phyloP scores from a whole-genome alignment of 2,113 vertebrate species.

The Coracopsis vasa region DNA sequence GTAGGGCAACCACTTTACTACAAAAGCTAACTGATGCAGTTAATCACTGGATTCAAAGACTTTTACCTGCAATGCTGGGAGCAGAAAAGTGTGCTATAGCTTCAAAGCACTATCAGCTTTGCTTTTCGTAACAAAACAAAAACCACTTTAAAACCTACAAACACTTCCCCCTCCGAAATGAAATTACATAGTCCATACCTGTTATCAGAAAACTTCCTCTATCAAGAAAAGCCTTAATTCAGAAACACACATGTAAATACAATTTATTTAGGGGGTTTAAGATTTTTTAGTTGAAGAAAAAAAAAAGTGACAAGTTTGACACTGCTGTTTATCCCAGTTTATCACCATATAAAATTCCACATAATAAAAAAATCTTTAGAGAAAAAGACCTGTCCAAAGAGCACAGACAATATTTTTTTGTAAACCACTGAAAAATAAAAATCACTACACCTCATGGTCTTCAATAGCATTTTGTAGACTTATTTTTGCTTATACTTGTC shows the following conservation, averaged over 20 bases:
- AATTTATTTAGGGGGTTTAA: background rate
- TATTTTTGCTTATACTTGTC: background rate
- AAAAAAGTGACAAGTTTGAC: background rate
- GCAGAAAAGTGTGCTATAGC: background rate
- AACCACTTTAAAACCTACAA: background rate
- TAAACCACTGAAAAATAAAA: background rate
- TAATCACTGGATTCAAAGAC: background rate
- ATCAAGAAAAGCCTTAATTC: background rate
- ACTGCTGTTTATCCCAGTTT: background rate
- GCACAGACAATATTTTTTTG: background rate
- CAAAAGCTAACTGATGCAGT: background rate
- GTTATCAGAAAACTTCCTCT: background rate
- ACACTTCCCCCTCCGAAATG: fast-evolving
- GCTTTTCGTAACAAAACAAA: background rate
- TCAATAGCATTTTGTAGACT: background rate
- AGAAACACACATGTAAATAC: background rate
- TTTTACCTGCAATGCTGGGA: background rate
- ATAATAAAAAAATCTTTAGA: background rate
- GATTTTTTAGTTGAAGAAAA: background rate
- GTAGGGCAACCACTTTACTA: background rate
- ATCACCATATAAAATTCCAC: background rate
- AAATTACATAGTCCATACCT: background rate
- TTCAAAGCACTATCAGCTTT: background rate
- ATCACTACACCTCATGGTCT: background rate
- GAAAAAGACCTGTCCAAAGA: background rate